Base-by-base conservation (phyloP, 1,140 invertebrate species). In the Elysia chlorotica region DNA sequence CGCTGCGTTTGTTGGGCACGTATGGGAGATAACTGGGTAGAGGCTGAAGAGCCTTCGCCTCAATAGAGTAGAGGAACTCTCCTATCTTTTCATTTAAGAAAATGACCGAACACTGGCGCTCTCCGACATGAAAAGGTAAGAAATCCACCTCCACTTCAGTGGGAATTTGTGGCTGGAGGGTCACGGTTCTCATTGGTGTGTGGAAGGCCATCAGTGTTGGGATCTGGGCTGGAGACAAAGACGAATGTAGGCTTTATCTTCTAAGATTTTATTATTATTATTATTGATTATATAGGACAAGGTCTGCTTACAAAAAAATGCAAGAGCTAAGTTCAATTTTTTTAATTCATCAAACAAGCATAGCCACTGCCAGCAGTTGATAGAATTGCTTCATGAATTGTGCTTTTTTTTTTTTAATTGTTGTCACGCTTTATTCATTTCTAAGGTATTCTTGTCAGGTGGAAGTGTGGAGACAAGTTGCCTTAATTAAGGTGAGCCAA, bases 61-160 rank as follows among this genome's bases (percentile, higher is more conserved):
- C 85, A 54, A 88, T 83, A n/a, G 79, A 82, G 74, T 87, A 87
- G 31, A 88, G 59, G 66, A 88, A 87, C 80, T 88, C 87, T 68
- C 87, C 87, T 56, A 87, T 80, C 17, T 75, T 74, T 62, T 85
- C 83, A 78, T 87, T 87, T 10, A 82, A 76, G 74, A 88, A 86
- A 37, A 87, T 81, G 4, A 87, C 77, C 4, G 83, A 84, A 63
- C 83, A 87, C 74, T 85, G 82, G 41, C 80, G 79, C 56, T 83
- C 81, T 73, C 85, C 86, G 28, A 84, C 78, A 61, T 80, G 73
- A 74, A 87, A 87, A 0, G 87, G 87, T 30, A 88, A 72, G 74
- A 86, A 88, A 67, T 85, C 76, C 2, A 88, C 75, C 48, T 87
- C 81, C 4, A 87, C 68, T 35, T 76, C 81, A 14, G 75, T 69